phyloP scores from a whole-genome alignment of 1,140 invertebrate genomes.

The Penaeus vannamei region DNA sequence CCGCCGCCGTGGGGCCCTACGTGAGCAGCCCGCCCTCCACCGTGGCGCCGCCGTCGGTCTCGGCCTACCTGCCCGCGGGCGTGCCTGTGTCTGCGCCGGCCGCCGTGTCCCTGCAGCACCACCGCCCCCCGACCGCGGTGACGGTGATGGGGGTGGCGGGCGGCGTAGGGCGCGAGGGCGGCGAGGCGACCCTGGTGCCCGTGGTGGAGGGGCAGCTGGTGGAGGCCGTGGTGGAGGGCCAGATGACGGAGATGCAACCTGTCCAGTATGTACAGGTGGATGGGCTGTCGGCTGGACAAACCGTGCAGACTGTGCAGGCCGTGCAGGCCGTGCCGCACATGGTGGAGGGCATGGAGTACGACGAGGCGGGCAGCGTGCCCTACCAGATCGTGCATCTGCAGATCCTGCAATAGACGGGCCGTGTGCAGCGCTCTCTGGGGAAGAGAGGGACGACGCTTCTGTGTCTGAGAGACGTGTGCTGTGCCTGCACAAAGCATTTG shows the following conservation, averaged over 20 bases:
- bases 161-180: background rate
- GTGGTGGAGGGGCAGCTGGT: slow-evolving; percentile 53
- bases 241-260: slow-evolving; percentile 55
- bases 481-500: too few species aligned
- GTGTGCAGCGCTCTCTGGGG: background rate
- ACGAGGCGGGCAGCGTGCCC: slow-evolving; percentile 8
- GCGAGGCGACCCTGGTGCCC: slow-evolving; percentile 23
- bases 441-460: background rate
- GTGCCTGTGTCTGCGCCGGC: background rate
- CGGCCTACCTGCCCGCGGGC: slow-evolving; percentile 36
- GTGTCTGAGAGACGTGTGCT: too few species aligned
- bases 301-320: slow-evolving; percentile 21
- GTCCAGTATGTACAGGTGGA: slow-evolving; percentile 63
- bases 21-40: slow-evolving; percentile 25
- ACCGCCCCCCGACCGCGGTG: slow-evolving; percentile 5
- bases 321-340: slow-evolving; percentile 36
- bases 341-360: slow-evolving; percentile 40
- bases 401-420: slow-evolving; percentile 38
- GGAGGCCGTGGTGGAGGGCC: slow-evolving; percentile 48
- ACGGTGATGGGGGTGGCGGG: slow-evolving; percentile 46
- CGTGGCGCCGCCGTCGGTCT: background rate
- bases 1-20: slow-evolving; percentile 1
- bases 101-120: slow-evolving; percentile 2
- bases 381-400: slow-evolving; percentile 60
- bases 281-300: slow-evolving; percentile 16